phyloP scores from a whole-genome alignment of 2,888 invertebrate species.

The Calephelis perditalis region DNA sequence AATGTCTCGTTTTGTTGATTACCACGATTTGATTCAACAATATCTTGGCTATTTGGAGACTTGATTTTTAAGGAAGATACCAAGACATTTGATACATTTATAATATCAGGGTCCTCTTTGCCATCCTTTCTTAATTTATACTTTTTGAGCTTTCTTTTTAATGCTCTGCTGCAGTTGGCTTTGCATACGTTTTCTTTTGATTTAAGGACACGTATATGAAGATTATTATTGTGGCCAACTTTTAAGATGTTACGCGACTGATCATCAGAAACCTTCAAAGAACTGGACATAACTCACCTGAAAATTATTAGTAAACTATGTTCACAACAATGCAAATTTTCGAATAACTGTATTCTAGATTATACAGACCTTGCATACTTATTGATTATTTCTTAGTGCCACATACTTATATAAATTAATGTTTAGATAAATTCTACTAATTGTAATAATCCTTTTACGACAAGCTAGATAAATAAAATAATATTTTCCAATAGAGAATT shows the following conservation, averaged over 20 bases:
- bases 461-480: no score
- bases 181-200: conserved; percentile 49
- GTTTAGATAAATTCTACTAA: no score
- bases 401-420: not conserved
- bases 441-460: no score
- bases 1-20: conserved; percentile 35
- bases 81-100: conserved; percentile 58
- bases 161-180: conserved; percentile 45
- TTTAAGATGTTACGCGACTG: conserved; percentile 10
- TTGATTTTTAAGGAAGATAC: conserved; percentile 49
- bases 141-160: conserved; percentile 61
- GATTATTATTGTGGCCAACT: conserved; percentile 30
- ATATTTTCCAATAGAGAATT: no score
- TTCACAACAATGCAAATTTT: conserved; percentile 2
- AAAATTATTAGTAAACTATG: conserved; percentile 31
- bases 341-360: not conserved
- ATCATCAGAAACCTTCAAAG: conserved; percentile 30
- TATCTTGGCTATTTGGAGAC: conserved; percentile 42
- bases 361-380: conserved; percentile 31
- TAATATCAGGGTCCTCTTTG: conserved; percentile 60
- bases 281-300: conserved; percentile 63
- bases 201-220: conserved; percentile 38
- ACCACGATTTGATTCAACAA: conserved; percentile 20
- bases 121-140: conserved; percentile 63
- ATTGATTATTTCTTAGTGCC: conserved; percentile 2